Percentiles rank a stretch among this genome's conserved stretches.
These are phyloP conservation scores for Neolamprologus cancellatus DNA, from an alignment of 2,113 vertebrate genomes.

Conservation along the genomic window DNA sequence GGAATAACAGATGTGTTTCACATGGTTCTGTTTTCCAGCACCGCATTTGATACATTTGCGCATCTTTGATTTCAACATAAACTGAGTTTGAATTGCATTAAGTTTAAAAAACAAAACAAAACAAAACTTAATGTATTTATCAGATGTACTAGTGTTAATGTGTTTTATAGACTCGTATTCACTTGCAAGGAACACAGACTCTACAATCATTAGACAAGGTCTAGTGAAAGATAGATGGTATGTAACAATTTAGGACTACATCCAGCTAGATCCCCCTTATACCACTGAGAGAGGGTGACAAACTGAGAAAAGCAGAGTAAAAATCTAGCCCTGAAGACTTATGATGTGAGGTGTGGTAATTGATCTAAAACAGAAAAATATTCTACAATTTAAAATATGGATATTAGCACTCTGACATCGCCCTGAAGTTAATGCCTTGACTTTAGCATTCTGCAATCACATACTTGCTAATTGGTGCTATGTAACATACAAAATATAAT, in stretches of 20 bases:
- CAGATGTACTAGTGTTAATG: not conserved
- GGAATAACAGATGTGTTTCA: slow-evolving; percentile 17
- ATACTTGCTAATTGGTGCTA: not conserved
- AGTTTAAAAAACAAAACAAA: not conserved
- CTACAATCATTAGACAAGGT: not conserved
- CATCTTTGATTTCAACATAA: not conserved
- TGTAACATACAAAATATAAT: not conserved
- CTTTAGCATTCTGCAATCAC: not conserved
- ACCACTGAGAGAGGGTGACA: not conserved
- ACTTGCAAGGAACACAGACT: not conserved
- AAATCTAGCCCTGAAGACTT: not conserved
- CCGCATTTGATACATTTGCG: not conserved
- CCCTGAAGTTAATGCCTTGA: not conserved
- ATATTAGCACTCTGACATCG: not conserved
- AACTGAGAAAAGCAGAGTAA: not conserved
- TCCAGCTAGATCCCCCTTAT: not conserved
- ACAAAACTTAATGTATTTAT: not conserved
- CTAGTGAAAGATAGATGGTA: not conserved
- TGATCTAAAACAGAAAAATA: not conserved
- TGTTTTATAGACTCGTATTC: not conserved
- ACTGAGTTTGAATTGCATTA: not conserved
- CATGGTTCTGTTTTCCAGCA: not conserved
- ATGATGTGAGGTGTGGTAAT: not conserved
- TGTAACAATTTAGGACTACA: not conserved
- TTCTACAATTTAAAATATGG: not conserved